A percentile compares a stretch with the other conserved stretches of the same genome.
These are phyloP conservation scores for Maniola hyperantus DNA, from an alignment of 2,888 invertebrate genomes.

Conservation along the genomic window DNA sequence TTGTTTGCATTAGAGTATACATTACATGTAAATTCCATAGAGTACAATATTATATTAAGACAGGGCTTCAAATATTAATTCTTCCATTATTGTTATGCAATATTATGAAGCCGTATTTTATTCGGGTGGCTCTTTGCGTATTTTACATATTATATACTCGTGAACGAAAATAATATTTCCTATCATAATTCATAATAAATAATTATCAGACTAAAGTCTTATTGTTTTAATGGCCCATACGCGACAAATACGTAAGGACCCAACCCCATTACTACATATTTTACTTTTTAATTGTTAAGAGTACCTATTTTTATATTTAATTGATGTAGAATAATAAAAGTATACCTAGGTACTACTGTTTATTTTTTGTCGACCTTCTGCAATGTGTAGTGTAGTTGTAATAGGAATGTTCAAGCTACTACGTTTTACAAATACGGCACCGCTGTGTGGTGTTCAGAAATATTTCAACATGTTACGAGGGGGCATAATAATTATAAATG, in stretches of 20 bases:
- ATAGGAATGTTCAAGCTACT: conserved; percentile 14
- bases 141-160: conserved; percentile 14
- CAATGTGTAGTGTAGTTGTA: conserved; percentile 42
- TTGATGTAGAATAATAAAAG: conserved; percentile 37
- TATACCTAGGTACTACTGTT: conserved; percentile 51
- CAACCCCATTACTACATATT: conserved; percentile 12
- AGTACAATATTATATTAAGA: conserved; percentile 41
- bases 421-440: conserved; percentile 8
- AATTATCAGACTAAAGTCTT: neutral
- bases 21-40: conserved; percentile 27
- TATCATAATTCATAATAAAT: neutral
- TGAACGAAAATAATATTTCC: conserved; percentile 6
- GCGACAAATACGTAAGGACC: neutral
- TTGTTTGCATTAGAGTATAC: neutral
- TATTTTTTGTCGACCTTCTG: conserved; percentile 69
- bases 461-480: conserved; percentile 40
- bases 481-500: conserved; percentile 41
- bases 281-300: conserved; percentile 41
- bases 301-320: conserved; percentile 52
- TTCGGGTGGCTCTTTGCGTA: neutral
- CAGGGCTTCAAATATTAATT: conserved; percentile 67
- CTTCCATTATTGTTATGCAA: conserved; percentile 71
- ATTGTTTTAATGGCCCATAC: neutral
- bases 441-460: conserved; percentile 23
- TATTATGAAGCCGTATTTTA: conserved; percentile 1